Conservation (phyloP, 2,888 invertebrate species). For the Germaria angustata region DNA sequence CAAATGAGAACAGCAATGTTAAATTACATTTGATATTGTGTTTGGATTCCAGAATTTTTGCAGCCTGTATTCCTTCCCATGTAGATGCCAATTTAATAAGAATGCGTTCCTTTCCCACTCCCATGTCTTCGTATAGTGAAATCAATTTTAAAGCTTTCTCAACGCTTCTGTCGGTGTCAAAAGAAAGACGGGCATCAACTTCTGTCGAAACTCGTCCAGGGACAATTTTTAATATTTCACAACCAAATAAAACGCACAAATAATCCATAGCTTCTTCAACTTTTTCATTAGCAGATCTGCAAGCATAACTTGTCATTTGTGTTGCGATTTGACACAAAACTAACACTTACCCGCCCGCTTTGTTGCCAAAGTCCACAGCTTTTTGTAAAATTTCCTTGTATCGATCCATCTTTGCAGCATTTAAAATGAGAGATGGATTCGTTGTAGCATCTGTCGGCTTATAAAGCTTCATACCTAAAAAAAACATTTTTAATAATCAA, state of each 20-base stretch:
- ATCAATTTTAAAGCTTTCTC: constrained; percentile 94
- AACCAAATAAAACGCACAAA: constrained; percentile 96
- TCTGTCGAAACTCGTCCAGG: constrained; percentile 88
- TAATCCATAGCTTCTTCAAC: constrained; percentile 91
- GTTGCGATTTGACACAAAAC: background rate
- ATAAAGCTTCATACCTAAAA: constrained; percentile 94
- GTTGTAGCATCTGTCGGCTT: constrained; percentile 99
- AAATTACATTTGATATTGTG: constrained; percentile 98
- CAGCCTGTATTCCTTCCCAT: constrained; percentile 99
- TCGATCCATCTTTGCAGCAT: constrained; percentile 96
- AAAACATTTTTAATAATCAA: background rate
- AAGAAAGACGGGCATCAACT: constrained; percentile 85
- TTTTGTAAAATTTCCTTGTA: constrained; percentile 94
- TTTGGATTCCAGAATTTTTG: constrained; percentile 93
- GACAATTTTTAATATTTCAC: constrained; percentile 97
- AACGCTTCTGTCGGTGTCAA: constrained; percentile 95
- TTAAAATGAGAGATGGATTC: constrained; percentile 97
- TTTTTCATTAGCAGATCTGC: constrained; percentile 54
- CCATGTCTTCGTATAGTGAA: constrained; percentile 92
- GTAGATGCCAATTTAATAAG: constrained; percentile 98
- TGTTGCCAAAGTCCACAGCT: constrained; percentile 92
- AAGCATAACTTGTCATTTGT: background rate
- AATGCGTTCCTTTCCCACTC: constrained; percentile 94
- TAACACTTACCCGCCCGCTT: constrained; percentile 82
- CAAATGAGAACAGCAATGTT: constrained; percentile 96